A percentile compares a stretch with the other conserved stretches of the same genome.
phyloP scores from a whole-genome alignment of 2,888 invertebrate species.

The Prosopocoilus inquinatus region DNA sequence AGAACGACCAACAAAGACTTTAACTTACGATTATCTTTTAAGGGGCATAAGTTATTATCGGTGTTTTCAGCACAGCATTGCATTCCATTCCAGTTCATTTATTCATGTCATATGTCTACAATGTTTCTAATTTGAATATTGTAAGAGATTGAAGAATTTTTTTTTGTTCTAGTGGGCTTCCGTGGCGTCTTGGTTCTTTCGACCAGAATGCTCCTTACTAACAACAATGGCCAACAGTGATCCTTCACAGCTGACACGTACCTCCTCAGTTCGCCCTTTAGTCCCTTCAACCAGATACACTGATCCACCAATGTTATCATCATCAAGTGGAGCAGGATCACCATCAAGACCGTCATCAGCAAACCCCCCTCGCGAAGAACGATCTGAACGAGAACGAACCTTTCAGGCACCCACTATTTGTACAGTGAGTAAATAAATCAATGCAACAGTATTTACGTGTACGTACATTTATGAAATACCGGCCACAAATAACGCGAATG shows the following conservation, averaged over 20 bases:
- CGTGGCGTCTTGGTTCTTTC: conserved; percentile 53
- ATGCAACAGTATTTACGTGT: background rate
- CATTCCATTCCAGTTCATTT: too few species aligned
- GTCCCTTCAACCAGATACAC: conserved; percentile 13
- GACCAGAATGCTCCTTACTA: conserved; percentile 44
- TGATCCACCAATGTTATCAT: conserved; percentile 18
- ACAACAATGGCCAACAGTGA: conserved; percentile 39
- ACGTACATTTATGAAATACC: too few species aligned
- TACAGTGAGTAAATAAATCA: conserved; percentile 42
- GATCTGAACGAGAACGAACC: conserved; percentile 35
- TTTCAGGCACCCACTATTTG: conserved; percentile 49
- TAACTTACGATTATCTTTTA: too few species aligned
- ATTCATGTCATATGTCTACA: too few species aligned
- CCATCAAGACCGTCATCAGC: conserved; percentile 18
- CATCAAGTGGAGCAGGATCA: conserved; percentile 9
- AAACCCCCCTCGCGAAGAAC: conserved; percentile 25
- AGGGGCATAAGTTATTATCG: too few species aligned
- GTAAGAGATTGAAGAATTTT: background rate
- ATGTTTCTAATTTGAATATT: too few species aligned
- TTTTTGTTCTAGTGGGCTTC: conserved; percentile 51
- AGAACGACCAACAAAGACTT: too few species aligned
- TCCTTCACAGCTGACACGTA: conserved; percentile 26
- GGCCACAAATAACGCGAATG: too few species aligned
- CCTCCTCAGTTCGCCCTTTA: conserved; percentile 26
- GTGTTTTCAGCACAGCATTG: too few species aligned